A percentile compares a stretch with the other conserved stretches of the same genome.
These are phyloP conservation scores for Eleginops maclovinus DNA, from an alignment of 2,113 vertebrate species.

Conservation along the genomic window DNA sequence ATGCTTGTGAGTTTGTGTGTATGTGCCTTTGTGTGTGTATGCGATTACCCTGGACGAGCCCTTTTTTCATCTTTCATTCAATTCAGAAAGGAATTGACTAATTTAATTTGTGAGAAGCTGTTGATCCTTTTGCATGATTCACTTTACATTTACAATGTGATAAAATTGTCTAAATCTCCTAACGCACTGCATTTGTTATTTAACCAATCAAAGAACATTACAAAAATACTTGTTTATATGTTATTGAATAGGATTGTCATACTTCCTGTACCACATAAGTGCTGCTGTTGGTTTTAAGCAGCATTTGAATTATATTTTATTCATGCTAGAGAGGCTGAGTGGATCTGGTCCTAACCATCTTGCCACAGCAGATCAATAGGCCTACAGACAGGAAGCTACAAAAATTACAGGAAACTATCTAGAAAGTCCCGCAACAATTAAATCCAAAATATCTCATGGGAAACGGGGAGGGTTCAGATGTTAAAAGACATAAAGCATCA, in stretches of 20 bases:
- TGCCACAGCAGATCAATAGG: neutral
- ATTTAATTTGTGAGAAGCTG: slow-evolving; percentile 1
- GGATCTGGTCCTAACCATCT: slow-evolving; percentile 1
- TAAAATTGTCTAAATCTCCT: neutral
- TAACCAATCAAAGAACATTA: neutral
- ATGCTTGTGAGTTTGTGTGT: slow-evolving; percentile 17
- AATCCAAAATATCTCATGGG: neutral
- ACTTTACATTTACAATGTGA: neutral
- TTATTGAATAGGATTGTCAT: neutral
- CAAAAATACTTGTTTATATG: neutral
- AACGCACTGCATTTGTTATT: neutral
- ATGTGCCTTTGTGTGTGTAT: neutral
- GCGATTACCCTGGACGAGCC: neutral
- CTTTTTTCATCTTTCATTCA: slow-evolving; percentile 10
- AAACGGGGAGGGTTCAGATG: neutral
- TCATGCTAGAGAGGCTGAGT: neutral
- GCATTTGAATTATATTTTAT: neutral
- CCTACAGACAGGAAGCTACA: neutral
- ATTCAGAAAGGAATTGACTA: neutral
- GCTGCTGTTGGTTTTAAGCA: neutral
- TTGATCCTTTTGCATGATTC: neutral
- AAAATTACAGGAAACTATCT: neutral
- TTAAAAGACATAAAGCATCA: neutral
- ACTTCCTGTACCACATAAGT: neutral
- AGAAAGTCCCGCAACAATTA: neutral